A percentile compares a stretch with the other conserved stretches of the same genome.
These are phyloP conservation scores for Bactericera cockerelli DNA, from an alignment of 1,140 invertebrate species.

Conservation along the genomic window DNA sequence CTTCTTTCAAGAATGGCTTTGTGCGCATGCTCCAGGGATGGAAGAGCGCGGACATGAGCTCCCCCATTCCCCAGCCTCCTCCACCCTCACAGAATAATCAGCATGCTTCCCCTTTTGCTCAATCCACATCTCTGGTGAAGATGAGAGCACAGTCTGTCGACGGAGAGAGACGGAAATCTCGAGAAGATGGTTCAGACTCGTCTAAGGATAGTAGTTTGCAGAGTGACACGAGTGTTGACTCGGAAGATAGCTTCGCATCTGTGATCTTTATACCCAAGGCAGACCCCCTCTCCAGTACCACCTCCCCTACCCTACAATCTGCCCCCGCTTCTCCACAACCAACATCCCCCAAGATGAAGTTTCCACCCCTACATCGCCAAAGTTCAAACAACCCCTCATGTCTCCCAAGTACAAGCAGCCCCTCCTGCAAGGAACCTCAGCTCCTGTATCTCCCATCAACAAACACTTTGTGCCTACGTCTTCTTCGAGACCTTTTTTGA, in stretches of 20 bases:
- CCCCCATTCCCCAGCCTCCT: constrained; percentile 14
- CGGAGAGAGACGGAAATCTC: constrained; percentile 43
- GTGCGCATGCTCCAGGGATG: constrained; percentile 59
- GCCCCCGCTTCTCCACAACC: constrained; percentile 37
- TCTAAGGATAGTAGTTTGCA: constrained; percentile 83
- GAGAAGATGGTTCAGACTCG: constrained; percentile 76
- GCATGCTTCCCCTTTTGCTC: background rate
- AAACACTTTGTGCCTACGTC: constrained; percentile 38
- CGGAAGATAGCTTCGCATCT: constrained; percentile 79
- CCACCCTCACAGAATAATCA: constrained; percentile 13
- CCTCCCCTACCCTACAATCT: constrained; percentile 26
- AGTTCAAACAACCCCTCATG: constrained; percentile 33
- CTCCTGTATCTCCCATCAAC: constrained; percentile 40
- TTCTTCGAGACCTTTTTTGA: constrained; percentile 32
- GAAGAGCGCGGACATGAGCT: constrained; percentile 28
- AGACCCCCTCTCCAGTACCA: constrained; percentile 27
- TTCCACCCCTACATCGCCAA: constrained; percentile 44
- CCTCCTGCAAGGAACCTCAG: constrained; percentile 26
- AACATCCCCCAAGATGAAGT: constrained; percentile 39
- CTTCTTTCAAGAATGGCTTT: constrained; percentile 43
- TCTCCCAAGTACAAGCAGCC: constrained; percentile 1
- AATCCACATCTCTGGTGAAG: constrained; percentile 10
- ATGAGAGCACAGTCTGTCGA: constrained; percentile 17
- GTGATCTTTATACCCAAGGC: constrained; percentile 72
- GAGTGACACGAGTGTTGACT: constrained; percentile 83